A percentile compares a stretch with the other conserved stretches of the same genome.
These are phyloP conservation scores for Apogon hyalosoma DNA, from an alignment of 2,797 vertebrate genomes.

Conservation along the genomic window DNA sequence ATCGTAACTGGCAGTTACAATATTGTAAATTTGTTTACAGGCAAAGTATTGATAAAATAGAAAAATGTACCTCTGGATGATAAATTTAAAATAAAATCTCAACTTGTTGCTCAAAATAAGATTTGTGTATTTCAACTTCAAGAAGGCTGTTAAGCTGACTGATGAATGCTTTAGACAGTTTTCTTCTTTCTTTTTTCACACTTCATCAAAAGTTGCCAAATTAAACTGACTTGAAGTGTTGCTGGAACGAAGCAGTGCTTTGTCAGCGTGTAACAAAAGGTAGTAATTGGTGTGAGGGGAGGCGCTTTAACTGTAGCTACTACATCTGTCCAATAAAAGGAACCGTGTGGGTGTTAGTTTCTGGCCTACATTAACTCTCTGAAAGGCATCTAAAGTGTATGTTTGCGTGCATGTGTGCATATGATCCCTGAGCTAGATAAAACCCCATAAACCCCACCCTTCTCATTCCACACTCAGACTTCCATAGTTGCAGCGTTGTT, in stretches of 20 bases:
- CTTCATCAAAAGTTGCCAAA: conserved; percentile 7
- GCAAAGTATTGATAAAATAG: neutral
- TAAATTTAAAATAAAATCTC: neutral
- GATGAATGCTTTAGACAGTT: neutral
- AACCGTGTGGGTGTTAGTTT: conserved; percentile 34
- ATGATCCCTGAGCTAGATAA: conserved; percentile 59
- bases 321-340: conserved; percentile 41
- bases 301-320: conserved; percentile 43
- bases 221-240: conserved; percentile 16
- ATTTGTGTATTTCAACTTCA: neutral
- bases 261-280: conserved; percentile 14
- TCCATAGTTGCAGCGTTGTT: conserved; percentile 47
- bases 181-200: conserved; percentile 9
- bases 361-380: conserved; percentile 38
- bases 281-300: conserved; percentile 15
- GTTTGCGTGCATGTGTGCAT: neutral
- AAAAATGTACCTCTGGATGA: conserved; percentile 10
- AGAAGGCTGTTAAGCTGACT: neutral
- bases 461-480: conserved; percentile 49
- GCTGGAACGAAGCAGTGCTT: conserved; percentile 12
- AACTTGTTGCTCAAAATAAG: neutral
- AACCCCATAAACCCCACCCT: conserved; percentile 55
- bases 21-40: neutral
- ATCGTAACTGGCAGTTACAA: neutral
- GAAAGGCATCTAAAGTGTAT: conserved; percentile 28